phyloP scores from a whole-genome alignment of 2,888 invertebrate species.

The Dolichopus griseipennis region DNA sequence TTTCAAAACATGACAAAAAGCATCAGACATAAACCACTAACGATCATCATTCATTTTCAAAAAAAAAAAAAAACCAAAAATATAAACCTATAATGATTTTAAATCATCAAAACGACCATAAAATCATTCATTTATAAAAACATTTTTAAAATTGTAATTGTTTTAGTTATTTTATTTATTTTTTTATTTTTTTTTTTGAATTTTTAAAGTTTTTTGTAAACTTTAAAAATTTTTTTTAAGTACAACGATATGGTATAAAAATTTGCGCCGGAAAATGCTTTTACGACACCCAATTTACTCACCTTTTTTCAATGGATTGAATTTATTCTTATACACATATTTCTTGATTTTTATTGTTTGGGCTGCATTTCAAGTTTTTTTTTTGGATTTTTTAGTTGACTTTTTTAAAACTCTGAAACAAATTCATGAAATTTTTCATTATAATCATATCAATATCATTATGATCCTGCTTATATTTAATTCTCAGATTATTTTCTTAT shows the following conservation, averaged over 20 bases:
- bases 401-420: too few species aligned
- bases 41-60: not conserved
- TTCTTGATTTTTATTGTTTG: too few species aligned
- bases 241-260: not conserved
- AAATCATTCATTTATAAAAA: not conserved
- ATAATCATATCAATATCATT: too few species aligned
- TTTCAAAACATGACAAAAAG: slow-evolving; percentile 3
- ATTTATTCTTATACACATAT: too few species aligned
- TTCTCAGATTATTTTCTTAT: too few species aligned
- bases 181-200: not conserved
- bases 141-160: not conserved
- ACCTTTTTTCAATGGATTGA: not conserved
- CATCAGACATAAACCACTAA: slow-evolving; percentile 6
- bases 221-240: not conserved
- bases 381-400: too few species aligned
- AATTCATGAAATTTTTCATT: too few species aligned
- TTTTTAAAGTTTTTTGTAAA: too few species aligned
- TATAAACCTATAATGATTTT: not conserved
- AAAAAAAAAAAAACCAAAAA: not conserved
- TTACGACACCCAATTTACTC: slow-evolving; percentile 6
- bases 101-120: not conserved
- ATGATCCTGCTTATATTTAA: too few species aligned
- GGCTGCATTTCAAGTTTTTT: too few species aligned
- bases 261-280: slow-evolving; percentile 1
- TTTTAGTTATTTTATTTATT: not conserved